phyloP scores from a whole-genome alignment of 1,140 invertebrate species.

The Zaprionus ghesquierei region DNA sequence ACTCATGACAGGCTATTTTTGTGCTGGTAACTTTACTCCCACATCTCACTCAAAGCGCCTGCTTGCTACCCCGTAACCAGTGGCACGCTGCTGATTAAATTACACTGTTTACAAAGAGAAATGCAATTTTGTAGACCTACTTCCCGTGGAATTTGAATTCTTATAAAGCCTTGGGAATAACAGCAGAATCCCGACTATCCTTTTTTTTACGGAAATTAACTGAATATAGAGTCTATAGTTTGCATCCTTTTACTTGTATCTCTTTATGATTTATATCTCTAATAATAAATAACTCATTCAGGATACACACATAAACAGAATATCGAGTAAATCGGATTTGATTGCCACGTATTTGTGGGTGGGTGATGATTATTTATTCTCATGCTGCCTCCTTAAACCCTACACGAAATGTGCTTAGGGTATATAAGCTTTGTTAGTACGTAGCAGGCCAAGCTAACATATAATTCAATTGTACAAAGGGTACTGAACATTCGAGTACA shows the following conservation, averaged over 20 bases:
- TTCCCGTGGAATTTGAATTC: background rate
- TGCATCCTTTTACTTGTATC: background rate
- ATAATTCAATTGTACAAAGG: background rate
- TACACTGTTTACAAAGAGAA: background rate
- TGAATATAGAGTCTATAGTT: background rate
- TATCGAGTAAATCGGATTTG: conserved; percentile 21
- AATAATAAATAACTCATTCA: background rate
- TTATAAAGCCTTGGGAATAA: background rate
- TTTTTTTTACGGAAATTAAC: no score
- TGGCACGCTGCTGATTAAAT: background rate
- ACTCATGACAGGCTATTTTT: conserved; percentile 56
- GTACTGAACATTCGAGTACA: conserved; percentile 3
- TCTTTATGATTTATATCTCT: background rate
- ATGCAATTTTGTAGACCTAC: background rate
- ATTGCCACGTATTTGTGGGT: background rate
- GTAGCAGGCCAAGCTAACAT: background rate
- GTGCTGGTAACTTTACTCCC: conserved; percentile 34
- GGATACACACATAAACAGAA: background rate
- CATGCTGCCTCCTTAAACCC: background rate
- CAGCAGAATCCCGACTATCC: no score
- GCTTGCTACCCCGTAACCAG: conserved; percentile 6
- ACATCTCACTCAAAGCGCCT: conserved; percentile 19
- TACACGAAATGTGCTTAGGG: background rate
- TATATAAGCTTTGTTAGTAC: background rate
- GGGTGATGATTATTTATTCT: background rate